These are phyloP conservation scores for Crypturellus undulatus DNA, from an alignment of 2,113 vertebrate genomes.

Conservation along the genomic window DNA sequence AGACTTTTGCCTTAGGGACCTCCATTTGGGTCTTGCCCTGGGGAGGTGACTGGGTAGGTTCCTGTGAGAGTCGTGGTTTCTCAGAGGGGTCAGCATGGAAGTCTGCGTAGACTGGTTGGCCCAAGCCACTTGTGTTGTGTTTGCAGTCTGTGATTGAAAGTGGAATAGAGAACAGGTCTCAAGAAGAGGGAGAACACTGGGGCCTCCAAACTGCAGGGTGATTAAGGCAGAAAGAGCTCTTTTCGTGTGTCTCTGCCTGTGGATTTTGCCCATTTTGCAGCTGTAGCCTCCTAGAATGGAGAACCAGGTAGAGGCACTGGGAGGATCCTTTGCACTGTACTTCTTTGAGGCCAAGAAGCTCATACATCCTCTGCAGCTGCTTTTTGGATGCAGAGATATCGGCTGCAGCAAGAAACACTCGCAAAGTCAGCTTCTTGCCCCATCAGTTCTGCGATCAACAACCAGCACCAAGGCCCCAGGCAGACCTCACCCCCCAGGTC, in stretches of 20 bases:
- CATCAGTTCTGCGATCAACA: not conserved
- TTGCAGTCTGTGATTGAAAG: not conserved
- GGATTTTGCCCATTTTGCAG: not conserved
- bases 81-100: not conserved
- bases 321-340: not conserved
- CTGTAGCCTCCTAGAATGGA: not conserved
- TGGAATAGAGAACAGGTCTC: not conserved
- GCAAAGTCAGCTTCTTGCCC: not conserved
- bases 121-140: not conserved
- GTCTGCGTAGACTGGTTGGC: not conserved
- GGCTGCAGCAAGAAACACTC: not conserved
- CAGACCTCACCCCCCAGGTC: not conserved
- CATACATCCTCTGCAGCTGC: not conserved
- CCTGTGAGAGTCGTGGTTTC: not conserved
- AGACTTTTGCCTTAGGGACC: not conserved
- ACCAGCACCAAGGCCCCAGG: not conserved
- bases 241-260: not conserved
- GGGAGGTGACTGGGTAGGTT: not conserved
- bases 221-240: not conserved
- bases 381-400: not conserved
- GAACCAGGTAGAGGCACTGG: not conserved
- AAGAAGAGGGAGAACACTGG: not conserved
- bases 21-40: not conserved
- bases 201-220: not conserved
- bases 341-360: not conserved